Conservation (phyloP, 2,797 vertebrate genomes). For the Smutsia temminckii region DNA sequence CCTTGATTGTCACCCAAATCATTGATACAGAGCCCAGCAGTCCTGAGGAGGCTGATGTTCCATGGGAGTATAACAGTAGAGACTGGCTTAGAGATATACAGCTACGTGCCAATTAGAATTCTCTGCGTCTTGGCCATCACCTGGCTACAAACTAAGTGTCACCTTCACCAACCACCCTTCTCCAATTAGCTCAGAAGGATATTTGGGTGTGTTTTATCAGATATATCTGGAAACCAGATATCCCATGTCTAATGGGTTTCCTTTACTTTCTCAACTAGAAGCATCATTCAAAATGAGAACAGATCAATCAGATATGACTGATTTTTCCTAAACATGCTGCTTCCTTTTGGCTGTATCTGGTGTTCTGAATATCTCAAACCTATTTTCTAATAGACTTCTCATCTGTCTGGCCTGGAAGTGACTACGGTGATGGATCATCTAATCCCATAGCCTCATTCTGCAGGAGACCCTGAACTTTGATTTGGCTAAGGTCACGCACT, state of each 20-base stretch:
- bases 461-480: background rate
- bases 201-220: background rate
- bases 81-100: background rate
- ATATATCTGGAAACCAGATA: background rate
- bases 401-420: background rate
- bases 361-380: background rate
- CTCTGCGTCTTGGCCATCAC: background rate
- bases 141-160: background rate
- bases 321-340: background rate
- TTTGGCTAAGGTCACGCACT: constrained; percentile 43
- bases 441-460: constrained; percentile 42
- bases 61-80: accelerated
- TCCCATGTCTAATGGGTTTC: background rate
- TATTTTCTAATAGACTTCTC: constrained; percentile 25
- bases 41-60: too few species aligned
- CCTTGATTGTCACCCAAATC: background rate
- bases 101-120: background rate
- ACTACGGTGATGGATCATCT: background rate
- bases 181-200: background rate
- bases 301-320: background rate
- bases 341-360: background rate
- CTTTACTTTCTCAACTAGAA: background rate
- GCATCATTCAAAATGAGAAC: background rate
- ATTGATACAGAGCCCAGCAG: background rate
- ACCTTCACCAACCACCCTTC: background rate